These are phyloP conservation scores for Stictonetta naevosa DNA, from an alignment of 2,113 vertebrate genomes.

Conservation along the genomic window DNA sequence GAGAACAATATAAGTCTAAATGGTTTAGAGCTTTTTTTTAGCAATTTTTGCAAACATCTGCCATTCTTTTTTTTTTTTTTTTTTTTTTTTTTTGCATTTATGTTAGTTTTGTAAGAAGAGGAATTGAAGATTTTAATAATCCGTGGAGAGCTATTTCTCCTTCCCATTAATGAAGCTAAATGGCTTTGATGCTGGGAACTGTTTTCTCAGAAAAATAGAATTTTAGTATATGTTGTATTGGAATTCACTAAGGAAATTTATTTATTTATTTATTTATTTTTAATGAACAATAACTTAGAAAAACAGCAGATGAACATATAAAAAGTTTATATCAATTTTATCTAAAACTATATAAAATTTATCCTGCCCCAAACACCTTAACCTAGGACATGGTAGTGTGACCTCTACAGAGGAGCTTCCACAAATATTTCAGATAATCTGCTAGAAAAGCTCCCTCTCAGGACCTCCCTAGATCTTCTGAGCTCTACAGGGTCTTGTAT, in stretches of 20 bases:
- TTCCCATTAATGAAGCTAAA: not conserved
- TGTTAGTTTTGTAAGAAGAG: not conserved
- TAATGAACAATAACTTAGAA: not conserved
- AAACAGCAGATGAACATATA: not conserved
- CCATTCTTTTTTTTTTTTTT: not conserved
- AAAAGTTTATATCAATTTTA: not conserved
- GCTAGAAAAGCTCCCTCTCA: not conserved
- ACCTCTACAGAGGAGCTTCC: not conserved
- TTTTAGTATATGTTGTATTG: not conserved
- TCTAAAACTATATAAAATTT: not conserved
- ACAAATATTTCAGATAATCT: not conserved
- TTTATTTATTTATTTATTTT: not conserved
- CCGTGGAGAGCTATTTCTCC: not conserved
- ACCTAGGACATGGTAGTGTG: not conserved
- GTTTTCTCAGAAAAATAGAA: not conserved
- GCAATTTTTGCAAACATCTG: not conserved
- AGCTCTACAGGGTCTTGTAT: not conserved
- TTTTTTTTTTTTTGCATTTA: not conserved
- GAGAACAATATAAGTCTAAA: not conserved
- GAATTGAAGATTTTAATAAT: not conserved
- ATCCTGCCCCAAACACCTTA: fast-evolving
- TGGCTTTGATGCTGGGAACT: not conserved
- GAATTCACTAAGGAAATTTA: not conserved
- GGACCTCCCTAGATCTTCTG: not conserved
- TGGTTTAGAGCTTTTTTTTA: not conserved